These are phyloP conservation scores for Temnothorax curvispinosus DNA, from an alignment of 1,140 invertebrate genomes.

Conservation along the genomic window DNA sequence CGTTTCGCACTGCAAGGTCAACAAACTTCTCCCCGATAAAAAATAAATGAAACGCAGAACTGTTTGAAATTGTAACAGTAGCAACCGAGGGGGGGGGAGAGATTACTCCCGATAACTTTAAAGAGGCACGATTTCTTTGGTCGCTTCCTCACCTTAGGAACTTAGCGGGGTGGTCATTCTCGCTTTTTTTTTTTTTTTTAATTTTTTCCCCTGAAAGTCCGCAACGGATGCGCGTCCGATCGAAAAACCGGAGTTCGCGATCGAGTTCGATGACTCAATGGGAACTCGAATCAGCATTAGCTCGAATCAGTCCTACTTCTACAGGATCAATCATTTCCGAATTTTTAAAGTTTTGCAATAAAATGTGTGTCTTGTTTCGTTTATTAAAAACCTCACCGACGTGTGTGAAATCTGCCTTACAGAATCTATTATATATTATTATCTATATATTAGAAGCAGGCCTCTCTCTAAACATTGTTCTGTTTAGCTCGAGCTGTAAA, in stretches of 20 bases:
- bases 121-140: constrained; percentile 70
- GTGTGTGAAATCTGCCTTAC: neutral
- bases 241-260: constrained; percentile 10
- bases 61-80: constrained; percentile 79
- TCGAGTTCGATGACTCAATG: constrained; percentile 24
- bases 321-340: neutral
- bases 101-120: constrained; percentile 73
- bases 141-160: constrained; percentile 45
- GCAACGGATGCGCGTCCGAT: neutral
- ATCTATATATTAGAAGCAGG: neutral
- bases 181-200: no score
- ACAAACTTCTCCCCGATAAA: constrained; percentile 78
- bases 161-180: constrained; percentile 39
- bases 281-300: neutral
- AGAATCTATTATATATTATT: neutral
- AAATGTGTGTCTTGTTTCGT: neutral
- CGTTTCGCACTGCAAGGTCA: constrained; percentile 78
- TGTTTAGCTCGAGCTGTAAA: neutral
- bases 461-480: neutral
- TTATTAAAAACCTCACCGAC: neutral
- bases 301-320: neutral
- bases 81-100: constrained; percentile 58
- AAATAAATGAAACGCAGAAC: constrained; percentile 78
- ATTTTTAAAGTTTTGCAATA: neutral
- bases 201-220: neutral